phyloP scores from a whole-genome alignment of 2,113 vertebrate genomes.

The Madoqua kirkii region DNA sequence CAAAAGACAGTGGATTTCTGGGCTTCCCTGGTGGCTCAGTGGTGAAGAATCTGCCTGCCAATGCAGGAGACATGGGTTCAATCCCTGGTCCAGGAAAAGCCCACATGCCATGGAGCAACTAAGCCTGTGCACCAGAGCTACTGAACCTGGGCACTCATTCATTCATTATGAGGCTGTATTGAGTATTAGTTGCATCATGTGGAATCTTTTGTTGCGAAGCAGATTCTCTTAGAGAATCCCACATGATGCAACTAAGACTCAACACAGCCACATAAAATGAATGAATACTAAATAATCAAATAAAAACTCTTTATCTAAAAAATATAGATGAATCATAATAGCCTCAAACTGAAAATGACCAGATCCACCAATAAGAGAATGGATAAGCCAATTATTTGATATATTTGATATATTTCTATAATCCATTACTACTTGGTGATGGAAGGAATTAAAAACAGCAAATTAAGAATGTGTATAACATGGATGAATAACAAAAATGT shows the following conservation, averaged over 20 bases:
- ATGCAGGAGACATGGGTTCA: neutral
- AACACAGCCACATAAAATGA: neutral
- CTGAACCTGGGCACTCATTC: neutral
- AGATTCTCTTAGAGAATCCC: neutral
- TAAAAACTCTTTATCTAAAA: neutral
- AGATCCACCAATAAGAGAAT: neutral
- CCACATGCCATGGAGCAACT: neutral
- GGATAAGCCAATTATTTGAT: neutral
- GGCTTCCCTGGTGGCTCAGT: neutral
- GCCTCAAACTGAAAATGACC: neutral
- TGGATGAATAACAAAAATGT: neutral
- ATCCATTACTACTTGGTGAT: neutral
- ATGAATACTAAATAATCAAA: neutral
- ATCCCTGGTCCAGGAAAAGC: neutral
- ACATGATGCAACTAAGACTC: neutral
- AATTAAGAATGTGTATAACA: neutral
- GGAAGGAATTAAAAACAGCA: neutral
- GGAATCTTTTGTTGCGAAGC: too few relatives aligned
- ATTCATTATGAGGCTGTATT: too few relatives aligned
- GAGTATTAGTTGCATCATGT: too few relatives aligned
- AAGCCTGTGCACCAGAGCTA: neutral
- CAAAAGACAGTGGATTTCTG: neutral
- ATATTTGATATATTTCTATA: neutral
- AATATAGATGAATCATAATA: neutral
- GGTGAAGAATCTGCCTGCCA: neutral